Evolutionary conservation across 1,140 invertebrate species (phyloP), one percentile per base, ranked within the genome.

Genomic region (Cydia fagiglandana): DNA sequence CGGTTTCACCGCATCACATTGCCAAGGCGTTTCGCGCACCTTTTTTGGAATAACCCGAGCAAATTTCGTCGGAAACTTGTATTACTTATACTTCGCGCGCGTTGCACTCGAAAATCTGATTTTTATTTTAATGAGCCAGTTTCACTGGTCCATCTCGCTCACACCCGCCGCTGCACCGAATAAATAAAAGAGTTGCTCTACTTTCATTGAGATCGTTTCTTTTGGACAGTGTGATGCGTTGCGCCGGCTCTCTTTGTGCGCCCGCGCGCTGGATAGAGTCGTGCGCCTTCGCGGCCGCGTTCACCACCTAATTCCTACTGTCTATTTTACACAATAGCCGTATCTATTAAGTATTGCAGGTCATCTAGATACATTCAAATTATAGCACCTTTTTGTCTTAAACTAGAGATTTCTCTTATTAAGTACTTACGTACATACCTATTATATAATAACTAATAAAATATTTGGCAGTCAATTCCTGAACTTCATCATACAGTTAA

Each of bases 101-200:
- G 86, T 87, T 91, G 88, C 86, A 90, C 89, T 91, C 90, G 76
- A 84, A 91, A 91, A 90, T 91, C 88, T 81, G 83, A 91, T 90
- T 91, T 92, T 91, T 93, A 93, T 91, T 91, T 92, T 93, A 93
- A 93, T 93, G 88, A 91, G 90, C 89, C 84, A 87, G 89, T 91
- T 91, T 91, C 84, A 84, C 84, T 78, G 83, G 83, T 78, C 79
- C 82, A 81, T 88, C 89, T 90, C 90, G 84, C 90, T 91, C 91
- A 83, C 89, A 90, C 91, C 85, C 85, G 86, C 81, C 78, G 82
- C 82, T 91, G 90, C 86, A 89, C 86, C 89, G 89, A 91, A 90
- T 91, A 91, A 91, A 91, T 91, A 93, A 93, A 91, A 89, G 86
- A 92, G 78, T 91, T 90, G 90, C 86, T 91, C 91, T 88, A 93